phyloP scores from a whole-genome alignment of 2,113 vertebrate genomes.

The Aramus guarauna region DNA sequence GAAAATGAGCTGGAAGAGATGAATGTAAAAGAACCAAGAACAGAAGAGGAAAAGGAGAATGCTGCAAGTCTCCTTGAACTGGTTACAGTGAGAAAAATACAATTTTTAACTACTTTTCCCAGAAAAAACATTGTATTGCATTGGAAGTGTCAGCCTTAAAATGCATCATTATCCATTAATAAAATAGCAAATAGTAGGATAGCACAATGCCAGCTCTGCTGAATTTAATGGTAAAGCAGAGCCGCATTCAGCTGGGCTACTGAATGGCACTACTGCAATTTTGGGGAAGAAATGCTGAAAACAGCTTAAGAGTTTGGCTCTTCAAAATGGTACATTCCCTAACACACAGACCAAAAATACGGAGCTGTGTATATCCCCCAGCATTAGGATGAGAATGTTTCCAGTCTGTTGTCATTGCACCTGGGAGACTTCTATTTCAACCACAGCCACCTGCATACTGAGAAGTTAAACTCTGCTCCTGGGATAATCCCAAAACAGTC shows the following conservation, averaged over 20 bases:
- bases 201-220: not conserved
- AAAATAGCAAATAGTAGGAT: not conserved
- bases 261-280: not conserved
- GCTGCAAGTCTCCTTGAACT: slow-evolving; percentile 76
- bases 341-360: not conserved
- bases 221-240: not conserved
- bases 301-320: not conserved
- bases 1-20: slow-evolving; percentile 76
- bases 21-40: slow-evolving; percentile 81
- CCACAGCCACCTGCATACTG: not conserved
- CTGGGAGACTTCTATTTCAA: not conserved
- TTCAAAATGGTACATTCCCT: not conserved
- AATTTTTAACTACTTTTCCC: not conserved
- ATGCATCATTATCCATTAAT: not conserved
- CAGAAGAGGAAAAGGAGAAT: slow-evolving; percentile 72
- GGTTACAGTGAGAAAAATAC: slow-evolving; percentile 73
- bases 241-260: not conserved
- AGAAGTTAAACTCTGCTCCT: not conserved
- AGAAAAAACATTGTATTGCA: not conserved
- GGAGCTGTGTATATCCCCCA: not conserved
- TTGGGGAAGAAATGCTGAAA: not conserved
- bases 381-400: not conserved
- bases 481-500: not conserved
- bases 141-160: not conserved
- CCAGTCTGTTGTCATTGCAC: not conserved